Percentiles rank a stretch among this genome's conserved stretches.
Conservation (phyloP, 1,140 invertebrate genomes). For the Mactra quadrangularis region DNA sequence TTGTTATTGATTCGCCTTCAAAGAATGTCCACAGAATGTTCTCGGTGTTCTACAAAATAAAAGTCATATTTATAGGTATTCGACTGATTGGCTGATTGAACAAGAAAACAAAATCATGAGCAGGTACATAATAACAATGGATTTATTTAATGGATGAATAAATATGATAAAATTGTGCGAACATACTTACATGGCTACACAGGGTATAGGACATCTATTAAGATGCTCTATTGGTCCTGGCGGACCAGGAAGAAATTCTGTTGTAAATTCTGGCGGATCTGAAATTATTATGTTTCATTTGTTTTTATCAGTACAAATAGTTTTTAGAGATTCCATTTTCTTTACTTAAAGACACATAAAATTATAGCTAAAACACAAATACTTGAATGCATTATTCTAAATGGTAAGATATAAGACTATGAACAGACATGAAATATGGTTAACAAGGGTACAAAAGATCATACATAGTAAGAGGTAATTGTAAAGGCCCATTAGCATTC, state of each 20-base stretch:
- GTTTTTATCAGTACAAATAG: neutral
- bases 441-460: neutral
- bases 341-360: neutral
- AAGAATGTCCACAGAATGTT: no score
- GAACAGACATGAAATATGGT: neutral
- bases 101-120: no score
- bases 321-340: neutral
- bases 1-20: no score
- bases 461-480: neutral
- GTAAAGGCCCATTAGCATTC: no score
- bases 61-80: no score
- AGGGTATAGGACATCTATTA: conserved; percentile 44
- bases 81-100: no score
- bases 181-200: conserved; percentile 46
- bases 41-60: no score
- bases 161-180: no score
- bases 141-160: no score
- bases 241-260: conserved; percentile 19
- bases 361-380: neutral
- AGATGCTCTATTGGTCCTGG: conserved; percentile 7
- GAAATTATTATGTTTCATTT: neutral
- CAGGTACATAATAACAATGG: no score
- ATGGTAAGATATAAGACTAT: neutral
- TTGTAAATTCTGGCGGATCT: conserved; percentile 8
- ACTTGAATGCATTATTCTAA: neutral